Evolutionary conservation across 2,113 vertebrate species (phyloP).

Genomic region (Tretioscincus oriximinensis): DNA sequence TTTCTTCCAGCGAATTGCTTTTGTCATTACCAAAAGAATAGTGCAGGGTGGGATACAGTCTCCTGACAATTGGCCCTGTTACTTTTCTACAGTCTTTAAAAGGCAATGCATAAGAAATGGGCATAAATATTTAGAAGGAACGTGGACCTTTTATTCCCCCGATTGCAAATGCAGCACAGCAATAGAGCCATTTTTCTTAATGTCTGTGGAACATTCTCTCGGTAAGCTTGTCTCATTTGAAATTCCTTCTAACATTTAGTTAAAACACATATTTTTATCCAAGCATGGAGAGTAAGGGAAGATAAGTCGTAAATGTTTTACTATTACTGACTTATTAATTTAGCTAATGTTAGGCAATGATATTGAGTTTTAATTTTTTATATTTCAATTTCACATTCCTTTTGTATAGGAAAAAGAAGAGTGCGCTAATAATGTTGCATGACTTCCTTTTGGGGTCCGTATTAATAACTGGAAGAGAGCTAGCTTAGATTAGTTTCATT

Average conservation of each 20-base stretch:
- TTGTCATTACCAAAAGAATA: conserved; percentile 55
- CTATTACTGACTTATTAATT: too few relatives aligned
- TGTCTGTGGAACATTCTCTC: neutral
- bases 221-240: too few relatives aligned
- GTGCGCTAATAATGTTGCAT: neutral
- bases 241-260: too few relatives aligned
- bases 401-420: too few relatives aligned
- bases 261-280: too few relatives aligned
- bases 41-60: conserved; percentile 67
- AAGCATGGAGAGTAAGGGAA: too few relatives aligned
- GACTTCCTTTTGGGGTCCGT: neutral
- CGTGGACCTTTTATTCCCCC: neutral
- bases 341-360: too few relatives aligned
- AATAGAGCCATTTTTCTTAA: neutral
- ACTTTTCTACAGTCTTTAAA: conserved; percentile 34
- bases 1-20: conserved; percentile 74
- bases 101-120: conserved; percentile 30
- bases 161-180: neutral
- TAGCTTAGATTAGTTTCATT: neutral
- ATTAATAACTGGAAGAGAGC: neutral
- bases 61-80: conserved; percentile 51
- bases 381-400: too few relatives aligned
- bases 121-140: neutral
- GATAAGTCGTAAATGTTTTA: too few relatives aligned
- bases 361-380: too few relatives aligned